Base-by-base conservation (phyloP, 2,797 vertebrate genomes). In the Xerus rutilus region DNA sequence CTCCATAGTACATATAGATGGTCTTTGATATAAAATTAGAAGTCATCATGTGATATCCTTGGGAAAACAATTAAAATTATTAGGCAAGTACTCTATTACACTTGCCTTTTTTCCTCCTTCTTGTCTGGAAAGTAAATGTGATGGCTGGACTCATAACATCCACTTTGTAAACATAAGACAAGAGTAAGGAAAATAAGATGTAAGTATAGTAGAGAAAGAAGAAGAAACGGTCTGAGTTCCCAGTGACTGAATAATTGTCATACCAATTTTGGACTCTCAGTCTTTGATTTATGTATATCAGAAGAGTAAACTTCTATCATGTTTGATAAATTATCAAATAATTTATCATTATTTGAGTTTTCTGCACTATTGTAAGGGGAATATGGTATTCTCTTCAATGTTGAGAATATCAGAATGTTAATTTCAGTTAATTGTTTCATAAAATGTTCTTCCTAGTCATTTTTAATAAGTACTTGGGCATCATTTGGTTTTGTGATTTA, bases 401-500 rank as follows among this genome's bases (percentile, higher is more conserved):
- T 57, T 88, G 47, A 84, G 18, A 89, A 7, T 89, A 82, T 81
- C 14, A 86, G 39, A 79, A 88, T 77, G 17, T 54, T 52, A 79
- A 2, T 85, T 62, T 93, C 89, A 62, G 25, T 72, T 72, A 85
- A 88, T 39, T 39, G 0, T 32, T 78, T 79, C 20, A 72, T 73
- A 57, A 73, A 92, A 72, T 87, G 7, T 70, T 84, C 32, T 84
- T 93, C 15, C 18, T 86, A 59, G 54, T 89, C 5, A 47, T 76
- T 83, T 89, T n/a, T 52, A 90, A 47, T 86, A 54, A 83, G 32
- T 54, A 62, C 70, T 74, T 65, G 21, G 23, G 10, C 18, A 43
- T 84, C 28, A 57, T 82, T 95, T 87, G 30, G 12, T 85, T 83
- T 84, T 28, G 30, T n/a, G 52, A 49, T 82, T 94, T 82, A 17